Evolutionary conservation across 2,113 vertebrate species (phyloP), one percentile per base, ranked within the genome.

Genomic region (Pollachius pollachius): DNA sequence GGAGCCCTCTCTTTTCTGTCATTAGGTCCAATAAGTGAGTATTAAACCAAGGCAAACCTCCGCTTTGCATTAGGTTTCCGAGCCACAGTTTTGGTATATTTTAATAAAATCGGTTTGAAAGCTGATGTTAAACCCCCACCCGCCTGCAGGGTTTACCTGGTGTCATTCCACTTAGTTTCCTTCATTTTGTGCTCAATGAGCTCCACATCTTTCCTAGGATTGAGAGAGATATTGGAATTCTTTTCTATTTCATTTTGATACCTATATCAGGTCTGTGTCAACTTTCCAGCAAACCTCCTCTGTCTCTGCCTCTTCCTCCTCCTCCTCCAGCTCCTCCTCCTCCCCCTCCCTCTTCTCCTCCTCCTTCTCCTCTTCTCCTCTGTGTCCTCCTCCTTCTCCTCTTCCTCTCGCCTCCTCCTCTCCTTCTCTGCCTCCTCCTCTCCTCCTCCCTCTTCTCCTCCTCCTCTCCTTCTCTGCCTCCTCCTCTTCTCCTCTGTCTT

Each of bases 361-460:
- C 27, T 12, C 30, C 18, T 69, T 77, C 67, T 77, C 21, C 75
- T 37, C 15, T 9, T 17, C 17, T 18, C 4, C 17, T n/a, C 34
- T 64, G 16, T n/a, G n/a, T 48, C 23, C 64, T 23, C 16, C 34
- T 65, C 30, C 37, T 9, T 21, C 11, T 23, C 15, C 15, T 5
- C 34, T 15, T 54, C 64, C 8, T 18, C 17, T n/a, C n/a, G n/a
- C n/a, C n/a, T n/a, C 19, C 5, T 70, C 13, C 1, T 15, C 52
- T 21, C 25, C 18, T 18, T 21, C 23, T 41, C 77, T 63, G 75
- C 64, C 63, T 67, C 78, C 71, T 75, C 6, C 13, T 2, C 65
- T 69, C 75, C 69, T 77, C 25, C n/a, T n/a, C n/a, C n/a, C n/a
- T n/a, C n/a, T n/a, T n/a, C n/a, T n/a, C n/a, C n/a, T n/a, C n/a